Percentiles rank a stretch among this genome's conserved stretches.
Evolutionary conservation across 2,797 vertebrate genomes (phyloP).

Genomic region (Galagoides demidoff): DNA sequence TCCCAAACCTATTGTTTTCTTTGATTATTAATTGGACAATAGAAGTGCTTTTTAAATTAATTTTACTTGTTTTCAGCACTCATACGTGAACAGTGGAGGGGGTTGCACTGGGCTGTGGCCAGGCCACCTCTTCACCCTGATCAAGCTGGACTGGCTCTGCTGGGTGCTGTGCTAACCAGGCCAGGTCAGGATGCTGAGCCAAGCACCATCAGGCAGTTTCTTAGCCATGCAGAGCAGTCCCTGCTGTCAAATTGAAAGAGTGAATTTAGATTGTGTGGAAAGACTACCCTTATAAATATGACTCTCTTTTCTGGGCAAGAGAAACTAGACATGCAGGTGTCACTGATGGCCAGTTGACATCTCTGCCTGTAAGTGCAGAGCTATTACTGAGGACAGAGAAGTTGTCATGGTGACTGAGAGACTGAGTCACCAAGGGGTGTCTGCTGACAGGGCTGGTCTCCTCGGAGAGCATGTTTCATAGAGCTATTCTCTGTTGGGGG

Average conservation of each 20-base stretch:
- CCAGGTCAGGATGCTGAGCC: not conserved
- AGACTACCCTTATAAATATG: not conserved
- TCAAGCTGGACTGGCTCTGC: not conserved
- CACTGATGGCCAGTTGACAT: not conserved
- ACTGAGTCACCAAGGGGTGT: not conserved
- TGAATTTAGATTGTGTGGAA: not conserved
- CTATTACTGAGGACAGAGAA: not conserved
- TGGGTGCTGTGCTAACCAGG: not conserved
- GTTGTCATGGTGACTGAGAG: not conserved
- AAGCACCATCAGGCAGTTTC: not conserved
- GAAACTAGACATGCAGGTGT: not conserved
- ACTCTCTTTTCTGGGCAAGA: not conserved
- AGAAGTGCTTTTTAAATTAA: not conserved
- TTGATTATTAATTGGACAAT: not conserved
- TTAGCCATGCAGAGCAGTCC: not conserved
- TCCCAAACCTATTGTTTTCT: not conserved
- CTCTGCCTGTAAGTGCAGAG: not conserved
- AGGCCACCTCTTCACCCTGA: not conserved
- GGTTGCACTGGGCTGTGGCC: not conserved
- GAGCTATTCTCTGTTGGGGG: not conserved
- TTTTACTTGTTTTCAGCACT: fast-evolving
- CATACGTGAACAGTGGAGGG: not conserved
- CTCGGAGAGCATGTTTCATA: not conserved
- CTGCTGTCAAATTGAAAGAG: not conserved
- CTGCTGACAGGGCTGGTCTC: not conserved